Conservation (phyloP, 2,888 invertebrate genomes). For the Alviniconcha strummeri region DNA sequence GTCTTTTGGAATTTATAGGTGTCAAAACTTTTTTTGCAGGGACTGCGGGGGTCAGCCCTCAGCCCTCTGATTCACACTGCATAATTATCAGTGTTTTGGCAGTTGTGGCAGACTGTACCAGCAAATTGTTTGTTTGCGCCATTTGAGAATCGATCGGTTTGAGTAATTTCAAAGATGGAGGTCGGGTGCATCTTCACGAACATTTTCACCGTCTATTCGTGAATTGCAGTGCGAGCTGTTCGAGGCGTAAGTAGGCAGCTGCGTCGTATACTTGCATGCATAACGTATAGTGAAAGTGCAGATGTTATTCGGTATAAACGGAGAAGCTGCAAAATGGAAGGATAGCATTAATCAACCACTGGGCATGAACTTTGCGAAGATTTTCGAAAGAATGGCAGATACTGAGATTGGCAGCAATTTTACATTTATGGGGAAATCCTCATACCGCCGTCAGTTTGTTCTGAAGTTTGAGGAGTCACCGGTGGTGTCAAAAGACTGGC, state of each 20-base stretch:
- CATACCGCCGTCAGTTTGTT: too few relatives aligned
- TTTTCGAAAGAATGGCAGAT: constrained; percentile 21
- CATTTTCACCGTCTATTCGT: background rate
- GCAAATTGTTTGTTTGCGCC: background rate
- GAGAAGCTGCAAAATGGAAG: background rate
- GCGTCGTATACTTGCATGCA: too few relatives aligned
- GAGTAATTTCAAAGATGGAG: constrained; percentile 3
- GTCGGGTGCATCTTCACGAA: constrained; percentile 8
- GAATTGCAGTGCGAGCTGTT: too few relatives aligned
- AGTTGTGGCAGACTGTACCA: background rate
- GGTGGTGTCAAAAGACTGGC: background rate
- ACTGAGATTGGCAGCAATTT: background rate
- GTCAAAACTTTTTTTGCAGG: too few relatives aligned
- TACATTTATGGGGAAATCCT: too few relatives aligned
- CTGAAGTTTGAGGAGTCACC: background rate
- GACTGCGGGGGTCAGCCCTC: too few relatives aligned
- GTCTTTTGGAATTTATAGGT: too few relatives aligned
- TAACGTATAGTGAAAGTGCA: background rate
- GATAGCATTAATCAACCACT: background rate
- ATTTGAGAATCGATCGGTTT: constrained; percentile 13
- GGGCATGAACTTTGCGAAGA: background rate
- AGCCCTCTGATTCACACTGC: too few relatives aligned
- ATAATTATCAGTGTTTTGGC: too few relatives aligned
- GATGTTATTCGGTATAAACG: background rate
- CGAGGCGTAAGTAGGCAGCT: too few relatives aligned